Evolutionary conservation across 2,797 vertebrate species (phyloP).

Genomic region (Pelochelys cantorii): DNA sequence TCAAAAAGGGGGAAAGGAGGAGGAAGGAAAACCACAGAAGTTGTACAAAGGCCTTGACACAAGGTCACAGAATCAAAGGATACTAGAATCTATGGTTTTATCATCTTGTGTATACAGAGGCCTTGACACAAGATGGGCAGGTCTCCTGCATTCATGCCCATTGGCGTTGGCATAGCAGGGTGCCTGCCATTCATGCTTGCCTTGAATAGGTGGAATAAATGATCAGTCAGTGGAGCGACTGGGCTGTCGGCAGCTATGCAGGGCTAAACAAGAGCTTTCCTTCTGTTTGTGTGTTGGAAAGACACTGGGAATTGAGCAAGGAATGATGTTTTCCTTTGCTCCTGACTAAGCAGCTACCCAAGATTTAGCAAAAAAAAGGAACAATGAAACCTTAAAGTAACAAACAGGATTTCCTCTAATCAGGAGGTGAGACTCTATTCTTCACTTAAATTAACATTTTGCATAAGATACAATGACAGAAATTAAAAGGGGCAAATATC

Average conservation of each 20-base stretch:
- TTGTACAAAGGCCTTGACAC: background rate
- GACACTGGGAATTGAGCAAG: background rate
- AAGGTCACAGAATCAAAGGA: background rate
- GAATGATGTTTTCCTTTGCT: background rate
- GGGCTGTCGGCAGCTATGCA: background rate
- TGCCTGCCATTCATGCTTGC: background rate
- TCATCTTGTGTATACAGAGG: background rate
- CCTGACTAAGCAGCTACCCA: background rate
- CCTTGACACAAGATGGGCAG: background rate
- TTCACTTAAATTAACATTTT: background rate
- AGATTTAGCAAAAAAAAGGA: background rate
- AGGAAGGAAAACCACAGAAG: background rate
- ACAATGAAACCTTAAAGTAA: background rate
- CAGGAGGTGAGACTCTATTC: background rate
- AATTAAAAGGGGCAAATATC: background rate
- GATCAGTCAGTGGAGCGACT: constrained; percentile 7
- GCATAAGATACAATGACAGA: background rate
- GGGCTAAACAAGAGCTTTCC: constrained; percentile 33
- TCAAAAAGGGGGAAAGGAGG: background rate
- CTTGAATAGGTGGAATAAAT: constrained; percentile 34
- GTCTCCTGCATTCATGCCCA: background rate
- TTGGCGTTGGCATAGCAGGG: background rate
- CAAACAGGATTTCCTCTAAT: background rate
- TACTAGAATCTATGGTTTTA: too few species aligned
- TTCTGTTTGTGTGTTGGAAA: constrained; percentile 9